Base-by-base conservation (phyloP, 1,140 invertebrate genomes). In the Colletes latitarsis region DNA sequence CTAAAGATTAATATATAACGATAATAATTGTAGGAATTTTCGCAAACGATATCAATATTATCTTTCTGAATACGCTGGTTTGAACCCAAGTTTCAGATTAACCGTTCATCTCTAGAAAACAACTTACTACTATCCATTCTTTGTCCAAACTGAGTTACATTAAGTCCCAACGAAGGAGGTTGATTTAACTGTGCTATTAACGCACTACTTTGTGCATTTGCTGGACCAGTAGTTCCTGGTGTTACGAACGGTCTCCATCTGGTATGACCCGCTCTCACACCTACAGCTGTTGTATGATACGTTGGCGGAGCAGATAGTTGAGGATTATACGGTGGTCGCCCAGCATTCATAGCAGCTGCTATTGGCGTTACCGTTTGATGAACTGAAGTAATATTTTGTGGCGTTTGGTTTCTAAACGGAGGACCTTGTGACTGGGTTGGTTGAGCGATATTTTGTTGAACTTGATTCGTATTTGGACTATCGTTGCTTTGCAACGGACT, bases 161-260 rank as follows among this genome's bases (percentile, higher is more conserved):
- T 94, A 19, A 92, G 90, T 46, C 93, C 94, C 84, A 95, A 93
- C 0, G 93, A 90, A 21, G 93, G 93, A 4, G 96, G 95, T 64
- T 95, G 95, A 46, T 95, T 95, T 1, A 96, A 92, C 78, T 96
- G 96, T 1, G 96, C 95, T 81, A 96, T 96, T 0, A 96, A 89
- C 6, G 95, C 95, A 80, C 95, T 96, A 46, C 90, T 88, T 68
- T 92, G 92, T 30, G 90, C 91, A 76, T 91, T 92, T 85, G 92
- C 76, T 89, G 93, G 77, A 78, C 93, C 82, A 87, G 94, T 88
- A 17, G 83, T 83, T 41, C 88, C 90, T 6, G 90, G 89, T 17
- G 91, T 66, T 73, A 94, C 92, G 46, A 92, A 94, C 4, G 91
- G 90, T 41, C 93, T 91, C 90, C 92, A 93, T 69, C 92, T 84